Conservation (phyloP, 2,113 vertebrate genomes). For the Scortum barcoo region DNA sequence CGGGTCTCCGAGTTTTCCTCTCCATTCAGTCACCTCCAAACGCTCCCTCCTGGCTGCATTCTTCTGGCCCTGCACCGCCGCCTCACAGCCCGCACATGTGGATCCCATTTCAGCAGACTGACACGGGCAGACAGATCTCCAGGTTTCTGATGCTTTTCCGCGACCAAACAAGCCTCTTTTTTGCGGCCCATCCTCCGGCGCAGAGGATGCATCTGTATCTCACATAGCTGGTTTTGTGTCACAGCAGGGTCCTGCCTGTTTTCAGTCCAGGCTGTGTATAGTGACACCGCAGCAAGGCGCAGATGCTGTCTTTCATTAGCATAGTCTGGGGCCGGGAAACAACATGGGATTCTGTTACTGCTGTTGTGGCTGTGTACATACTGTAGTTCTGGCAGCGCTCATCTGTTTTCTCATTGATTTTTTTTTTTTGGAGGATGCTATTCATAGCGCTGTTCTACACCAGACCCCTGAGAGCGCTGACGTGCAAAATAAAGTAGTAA, state of each 20-base stretch:
- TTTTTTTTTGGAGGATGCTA: conserved; percentile 35
- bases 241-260: not conserved
- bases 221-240: not conserved
- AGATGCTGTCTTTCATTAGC: conserved; percentile 34
- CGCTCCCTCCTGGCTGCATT: conserved; percentile 13
- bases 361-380: conserved; percentile 1
- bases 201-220: too few relatives aligned
- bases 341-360: conserved; percentile 45
- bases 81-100: conserved; percentile 30
- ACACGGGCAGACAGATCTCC: not conserved
- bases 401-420: conserved; percentile 47
- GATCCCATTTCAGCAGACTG: conserved; percentile 44
- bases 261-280: conserved; percentile 2
- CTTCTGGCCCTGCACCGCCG: conserved; percentile 22
- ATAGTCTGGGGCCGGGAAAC: conserved; percentile 3
- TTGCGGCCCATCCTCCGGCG: too few relatives aligned
- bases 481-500: not conserved
- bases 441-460: conserved; percentile 33
- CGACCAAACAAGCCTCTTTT: not conserved
- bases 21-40: conserved; percentile 51
- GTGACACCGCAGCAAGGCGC: conserved; percentile 16
- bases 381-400: not conserved
- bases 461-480: conserved; percentile 20
- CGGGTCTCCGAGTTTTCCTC: conserved; percentile 32
- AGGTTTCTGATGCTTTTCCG: not conserved